These are phyloP conservation scores for Crambe crambe DNA, from an alignment of 37 sponge, comb jelly and placozoan genomes.

Conservation along the genomic window DNA sequence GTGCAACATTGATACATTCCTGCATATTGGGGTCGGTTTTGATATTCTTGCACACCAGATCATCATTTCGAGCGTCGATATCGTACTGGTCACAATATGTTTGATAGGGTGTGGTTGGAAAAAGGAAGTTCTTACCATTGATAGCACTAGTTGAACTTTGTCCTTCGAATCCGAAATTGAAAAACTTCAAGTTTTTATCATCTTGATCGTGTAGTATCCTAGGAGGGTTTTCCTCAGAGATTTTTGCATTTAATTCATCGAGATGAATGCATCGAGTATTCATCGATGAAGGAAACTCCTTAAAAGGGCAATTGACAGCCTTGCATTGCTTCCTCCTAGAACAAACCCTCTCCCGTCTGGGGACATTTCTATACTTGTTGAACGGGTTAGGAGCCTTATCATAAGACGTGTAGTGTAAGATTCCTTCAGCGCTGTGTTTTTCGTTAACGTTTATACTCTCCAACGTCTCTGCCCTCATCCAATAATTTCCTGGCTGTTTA, in stretches of 20 bases:
- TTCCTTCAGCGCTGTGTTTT: slow-evolving; percentile 43
- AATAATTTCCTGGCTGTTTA: slow-evolving; percentile 25
- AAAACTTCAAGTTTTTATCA: slow-evolving; percentile 15
- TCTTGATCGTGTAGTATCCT: background rate
- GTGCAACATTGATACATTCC: slow-evolving; percentile 1
- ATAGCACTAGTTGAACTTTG: slow-evolving; percentile 50
- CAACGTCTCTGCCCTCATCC: slow-evolving; percentile 76
- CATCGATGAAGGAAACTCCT: slow-evolving; percentile 20
- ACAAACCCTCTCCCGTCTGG: slow-evolving; percentile 12
- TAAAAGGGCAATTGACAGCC: slow-evolving; percentile 78
- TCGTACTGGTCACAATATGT: slow-evolving; percentile 2
- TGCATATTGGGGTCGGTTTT: background rate
- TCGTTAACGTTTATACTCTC: slow-evolving; percentile 27
- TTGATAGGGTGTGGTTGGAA: slow-evolving; percentile 56
- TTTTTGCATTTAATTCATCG: slow-evolving; percentile 8
- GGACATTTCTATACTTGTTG: background rate
- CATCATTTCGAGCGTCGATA: background rate
- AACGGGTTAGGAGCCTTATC: background rate
- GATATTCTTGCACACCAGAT: background rate
- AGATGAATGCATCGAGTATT: slow-evolving; percentile 52
- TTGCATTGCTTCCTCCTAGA: slow-evolving; percentile 1
- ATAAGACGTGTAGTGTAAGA: slow-evolving; percentile 34
- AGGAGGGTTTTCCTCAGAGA: slow-evolving; percentile 3
- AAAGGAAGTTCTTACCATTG: slow-evolving; percentile 69
- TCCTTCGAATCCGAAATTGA: slow-evolving; percentile 86